phyloP scores from a whole-genome alignment of 2,113 vertebrate species.

The Eolophus roseicapilla region DNA sequence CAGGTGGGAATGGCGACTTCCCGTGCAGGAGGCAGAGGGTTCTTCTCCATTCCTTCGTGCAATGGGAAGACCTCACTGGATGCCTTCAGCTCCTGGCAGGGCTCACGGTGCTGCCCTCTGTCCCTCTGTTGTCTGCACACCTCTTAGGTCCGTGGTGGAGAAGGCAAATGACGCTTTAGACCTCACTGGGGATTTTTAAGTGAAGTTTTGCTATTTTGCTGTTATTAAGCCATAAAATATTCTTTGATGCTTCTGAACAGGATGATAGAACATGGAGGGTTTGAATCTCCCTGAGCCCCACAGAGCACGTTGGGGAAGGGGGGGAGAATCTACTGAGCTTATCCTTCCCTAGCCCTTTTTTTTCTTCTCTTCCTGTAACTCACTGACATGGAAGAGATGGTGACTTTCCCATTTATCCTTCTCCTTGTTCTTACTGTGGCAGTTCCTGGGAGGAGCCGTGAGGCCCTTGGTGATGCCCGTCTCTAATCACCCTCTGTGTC shows the following conservation, averaged over 20 bases:
- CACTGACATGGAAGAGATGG: too few relatives aligned
- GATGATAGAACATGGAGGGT: background rate
- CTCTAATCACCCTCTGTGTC: background rate
- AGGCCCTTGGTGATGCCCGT: fast-evolving
- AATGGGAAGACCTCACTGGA: background rate
- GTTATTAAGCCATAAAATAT: background rate
- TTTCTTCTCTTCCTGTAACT: background rate
- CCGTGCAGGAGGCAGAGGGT: background rate
- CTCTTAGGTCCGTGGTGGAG: fast-evolving
- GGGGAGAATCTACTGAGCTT: background rate
- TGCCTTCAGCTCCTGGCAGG: background rate
- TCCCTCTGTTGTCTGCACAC: background rate
- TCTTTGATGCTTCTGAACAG: background rate
- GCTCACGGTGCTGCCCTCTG: fast-evolving
- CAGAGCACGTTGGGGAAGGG: fast-evolving
- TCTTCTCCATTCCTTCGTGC: background rate
- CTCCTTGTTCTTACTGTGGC: background rate
- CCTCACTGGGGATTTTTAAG: background rate
- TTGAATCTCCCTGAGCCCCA: background rate
- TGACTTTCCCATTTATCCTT: background rate
- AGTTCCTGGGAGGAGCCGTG: background rate
- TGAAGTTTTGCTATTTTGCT: background rate
- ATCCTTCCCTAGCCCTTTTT: background rate
- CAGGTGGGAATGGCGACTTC: background rate
- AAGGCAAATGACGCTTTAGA: background rate